These are phyloP conservation scores for Agriopis aurantiaria DNA, from an alignment of 2,888 invertebrate genomes.

Conservation along the genomic window DNA sequence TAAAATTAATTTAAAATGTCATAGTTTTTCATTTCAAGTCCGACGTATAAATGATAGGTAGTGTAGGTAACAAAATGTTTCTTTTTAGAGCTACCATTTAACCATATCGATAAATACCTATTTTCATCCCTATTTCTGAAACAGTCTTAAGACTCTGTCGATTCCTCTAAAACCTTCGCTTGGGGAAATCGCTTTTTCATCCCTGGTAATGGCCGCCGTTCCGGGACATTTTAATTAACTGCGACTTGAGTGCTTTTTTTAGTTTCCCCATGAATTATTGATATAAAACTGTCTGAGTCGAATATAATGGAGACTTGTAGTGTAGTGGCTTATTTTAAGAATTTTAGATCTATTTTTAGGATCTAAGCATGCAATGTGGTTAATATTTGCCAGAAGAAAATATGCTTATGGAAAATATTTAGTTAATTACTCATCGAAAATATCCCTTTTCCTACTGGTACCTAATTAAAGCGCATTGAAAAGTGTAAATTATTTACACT, in stretches of 20 bases:
- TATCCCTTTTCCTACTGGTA: too few relatives aligned
- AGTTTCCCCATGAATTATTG: slow-evolving; percentile 75
- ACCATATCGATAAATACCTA: slow-evolving; percentile 10
- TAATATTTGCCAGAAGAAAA: neutral
- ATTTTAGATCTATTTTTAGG: neutral
- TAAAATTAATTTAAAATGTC: too few relatives aligned
- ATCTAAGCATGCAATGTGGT: neutral
- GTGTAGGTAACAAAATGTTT: too few relatives aligned
- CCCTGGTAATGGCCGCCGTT: slow-evolving; percentile 77
- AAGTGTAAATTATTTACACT: too few relatives aligned
- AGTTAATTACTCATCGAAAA: neutral
- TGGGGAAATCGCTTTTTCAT: slow-evolving; percentile 84
- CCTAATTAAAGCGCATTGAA: too few relatives aligned
- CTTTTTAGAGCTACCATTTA: too few relatives aligned
- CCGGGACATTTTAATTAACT: slow-evolving; percentile 84
- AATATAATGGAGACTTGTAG: slow-evolving; percentile 18
- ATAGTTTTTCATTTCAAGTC: too few relatives aligned
- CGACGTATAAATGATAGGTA: too few relatives aligned
- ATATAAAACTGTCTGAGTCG: slow-evolving; percentile 48
- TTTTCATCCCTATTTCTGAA: slow-evolving; percentile 63
- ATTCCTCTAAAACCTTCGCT: slow-evolving; percentile 79
- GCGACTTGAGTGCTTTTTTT: slow-evolving; percentile 57
- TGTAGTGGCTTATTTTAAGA: neutral
- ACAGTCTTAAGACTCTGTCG: slow-evolving; percentile 70
- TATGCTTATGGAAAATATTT: neutral